These are phyloP conservation scores for Ditula angustiorana DNA, from an alignment of 2,888 invertebrate genomes.

Conservation along the genomic window DNA sequence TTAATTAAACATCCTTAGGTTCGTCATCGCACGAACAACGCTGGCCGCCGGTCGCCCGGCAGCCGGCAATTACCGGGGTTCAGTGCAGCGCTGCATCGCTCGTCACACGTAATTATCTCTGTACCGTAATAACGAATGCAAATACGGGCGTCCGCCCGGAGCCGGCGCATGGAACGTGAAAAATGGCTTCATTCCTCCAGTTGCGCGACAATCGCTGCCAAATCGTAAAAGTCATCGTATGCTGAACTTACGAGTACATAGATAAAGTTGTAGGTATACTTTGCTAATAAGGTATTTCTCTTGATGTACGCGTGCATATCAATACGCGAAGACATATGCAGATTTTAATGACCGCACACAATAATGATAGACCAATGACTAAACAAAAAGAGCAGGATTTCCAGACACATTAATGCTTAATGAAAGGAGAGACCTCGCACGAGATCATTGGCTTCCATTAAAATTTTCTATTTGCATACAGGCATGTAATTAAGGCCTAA, in stretches of 20 bases:
- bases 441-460: slow-evolving; percentile 77
- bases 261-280: not conserved
- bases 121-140: slow-evolving; percentile 79
- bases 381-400: slow-evolving; percentile 36
- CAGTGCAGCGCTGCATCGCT: slow-evolving; percentile 60
- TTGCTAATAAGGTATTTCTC: not conserved
- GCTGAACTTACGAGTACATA: not conserved
- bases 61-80: slow-evolving; percentile 59
- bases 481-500: slow-evolving; percentile 82
- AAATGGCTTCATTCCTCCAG: slow-evolving; percentile 71
- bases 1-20: not conserved
- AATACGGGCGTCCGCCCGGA: slow-evolving; percentile 64
- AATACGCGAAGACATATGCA: slow-evolving; percentile 23
- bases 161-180: slow-evolving; percentile 60
- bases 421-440: slow-evolving; percentile 66
- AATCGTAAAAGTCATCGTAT: not conserved
- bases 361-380: slow-evolving; percentile 32
- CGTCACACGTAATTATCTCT: slow-evolving; percentile 79
- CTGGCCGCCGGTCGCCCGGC: not conserved
- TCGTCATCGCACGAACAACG: slow-evolving; percentile 8
- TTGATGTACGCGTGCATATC: not conserved
- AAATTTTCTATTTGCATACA: slow-evolving; percentile 82
- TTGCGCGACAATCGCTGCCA: slow-evolving; percentile 37
- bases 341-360: slow-evolving; percentile 22
- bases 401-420: slow-evolving; percentile 62